Conservation (phyloP, 2,797 vertebrate genomes). For the Geotrypetes seraphini region DNA sequence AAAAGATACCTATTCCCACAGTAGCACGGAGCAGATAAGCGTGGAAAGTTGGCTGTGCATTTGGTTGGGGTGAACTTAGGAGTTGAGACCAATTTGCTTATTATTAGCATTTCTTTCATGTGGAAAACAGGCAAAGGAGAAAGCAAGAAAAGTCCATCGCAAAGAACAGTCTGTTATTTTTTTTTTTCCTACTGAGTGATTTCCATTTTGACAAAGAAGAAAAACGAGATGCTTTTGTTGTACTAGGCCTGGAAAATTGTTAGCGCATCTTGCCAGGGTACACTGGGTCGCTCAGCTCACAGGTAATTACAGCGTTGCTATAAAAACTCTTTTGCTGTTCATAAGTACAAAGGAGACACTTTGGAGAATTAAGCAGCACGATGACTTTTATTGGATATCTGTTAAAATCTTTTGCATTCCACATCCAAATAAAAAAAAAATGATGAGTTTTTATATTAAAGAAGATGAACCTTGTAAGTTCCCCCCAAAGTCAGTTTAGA, state of each 20-base stretch:
- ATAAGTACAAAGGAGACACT: slow-evolving; percentile 44
- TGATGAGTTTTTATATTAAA: slow-evolving; percentile 56
- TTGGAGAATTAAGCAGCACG: slow-evolving; percentile 52
- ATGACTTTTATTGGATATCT: slow-evolving; percentile 44
- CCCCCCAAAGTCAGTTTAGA: slow-evolving; percentile 35
- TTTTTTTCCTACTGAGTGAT: slow-evolving; percentile 2
- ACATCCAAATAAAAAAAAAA: slow-evolving; percentile 51
- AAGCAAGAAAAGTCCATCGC: slow-evolving; percentile 5
- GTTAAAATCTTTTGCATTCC: slow-evolving; percentile 51
- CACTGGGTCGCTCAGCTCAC: slow-evolving; percentile 15
- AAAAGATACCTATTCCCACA: too few species aligned
- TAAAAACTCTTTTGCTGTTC: slow-evolving; percentile 20
- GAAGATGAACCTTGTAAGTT: slow-evolving; percentile 35
- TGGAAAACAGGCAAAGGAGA: slow-evolving; percentile 7
- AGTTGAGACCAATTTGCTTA: background rate
- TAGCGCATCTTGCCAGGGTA: slow-evolving; percentile 12
- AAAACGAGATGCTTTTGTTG: slow-evolving; percentile 29
- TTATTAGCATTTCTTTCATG: slow-evolving; percentile 14
- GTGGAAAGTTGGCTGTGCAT: too few species aligned
- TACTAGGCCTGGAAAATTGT: background rate
- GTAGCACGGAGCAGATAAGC: too few species aligned
- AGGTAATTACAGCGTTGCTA: slow-evolving; percentile 39
- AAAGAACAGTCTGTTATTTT: slow-evolving; percentile 6
- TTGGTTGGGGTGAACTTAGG: slow-evolving; percentile 10
- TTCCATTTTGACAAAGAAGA: slow-evolving; percentile 15